A percentile compares a stretch with the other conserved stretches of the same genome.
These are phyloP conservation scores for Porites australiensis DNA, from an alignment of 64 coral and sea anemone species.

Conservation along the genomic window DNA sequence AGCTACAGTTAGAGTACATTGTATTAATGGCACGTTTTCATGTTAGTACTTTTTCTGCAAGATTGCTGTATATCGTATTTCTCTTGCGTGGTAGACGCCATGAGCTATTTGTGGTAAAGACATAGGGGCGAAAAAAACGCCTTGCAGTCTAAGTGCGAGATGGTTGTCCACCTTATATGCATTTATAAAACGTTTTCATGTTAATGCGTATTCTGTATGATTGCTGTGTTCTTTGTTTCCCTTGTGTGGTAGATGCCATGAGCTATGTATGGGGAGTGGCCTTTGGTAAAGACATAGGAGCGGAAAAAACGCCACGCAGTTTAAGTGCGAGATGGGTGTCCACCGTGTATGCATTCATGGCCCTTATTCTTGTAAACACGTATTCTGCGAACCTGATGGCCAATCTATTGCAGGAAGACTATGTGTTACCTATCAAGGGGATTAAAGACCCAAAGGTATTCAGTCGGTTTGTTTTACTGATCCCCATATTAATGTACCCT, in stretches of 20 bases:
- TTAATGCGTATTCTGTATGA: slow-evolving; percentile 62
- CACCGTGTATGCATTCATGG: slow-evolving; percentile 69
- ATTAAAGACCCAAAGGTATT: slow-evolving; percentile 66
- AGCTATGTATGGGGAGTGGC: slow-evolving; percentile 86
- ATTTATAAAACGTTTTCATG: slow-evolving; percentile 64
- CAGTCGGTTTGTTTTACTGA: too few species aligned
- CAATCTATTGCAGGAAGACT: slow-evolving; percentile 36
- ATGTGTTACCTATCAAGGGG: slow-evolving; percentile 43
- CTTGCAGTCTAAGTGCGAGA: slow-evolving; percentile 60
- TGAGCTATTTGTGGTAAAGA: slow-evolving; percentile 85
- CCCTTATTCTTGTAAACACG: slow-evolving; percentile 71
- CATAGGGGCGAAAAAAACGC: slow-evolving; percentile 66
- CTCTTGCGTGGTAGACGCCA: slow-evolving; percentile 46
- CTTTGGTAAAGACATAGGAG: slow-evolving; percentile 79
- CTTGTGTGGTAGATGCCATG: slow-evolving; percentile 62
- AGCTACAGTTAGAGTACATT: not conserved
- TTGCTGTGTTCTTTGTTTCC: not conserved
- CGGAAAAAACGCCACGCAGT: slow-evolving; percentile 67
- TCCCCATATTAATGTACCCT: too few species aligned
- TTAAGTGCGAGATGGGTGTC: slow-evolving; percentile 69
- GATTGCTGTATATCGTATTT: not conserved
- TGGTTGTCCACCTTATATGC: slow-evolving; percentile 65
- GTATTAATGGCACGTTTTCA: slow-evolving; percentile 72
- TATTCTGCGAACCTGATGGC: slow-evolving; percentile 79
- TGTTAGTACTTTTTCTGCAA: slow-evolving; percentile 61